Evolutionary conservation across 1,140 invertebrate genomes (phyloP), one percentile per base, ranked within the genome.

Genomic region (Bombyx mandarina): DNA sequence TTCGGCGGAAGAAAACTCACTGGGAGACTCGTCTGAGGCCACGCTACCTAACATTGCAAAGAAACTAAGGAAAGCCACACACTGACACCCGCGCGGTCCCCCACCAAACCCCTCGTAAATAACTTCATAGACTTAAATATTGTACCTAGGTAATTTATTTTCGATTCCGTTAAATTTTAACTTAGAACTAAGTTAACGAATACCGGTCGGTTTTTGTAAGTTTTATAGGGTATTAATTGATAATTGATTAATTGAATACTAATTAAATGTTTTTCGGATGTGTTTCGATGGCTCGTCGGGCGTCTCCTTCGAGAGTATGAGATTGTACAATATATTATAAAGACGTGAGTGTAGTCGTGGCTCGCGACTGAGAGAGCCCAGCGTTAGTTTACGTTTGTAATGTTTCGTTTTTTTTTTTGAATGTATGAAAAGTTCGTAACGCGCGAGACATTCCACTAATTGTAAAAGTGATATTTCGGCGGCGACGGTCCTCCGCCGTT

Each of bases 71-170:
- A 82, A 86, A 66, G 75, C 77, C 71, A 79, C 82, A 45, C 88
- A 88, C 86, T 88, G 88, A 88, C 88, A 74, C 67, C 58, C 26
- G 50, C 69, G 73, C 81, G 69, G 12, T 18, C 75, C 57, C 71
- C 71, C 77, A 69, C 78, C 75, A 71, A 71, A 61, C 70, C 26
- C 75, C 79, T 65, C 77, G 75, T 71, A 82, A 77, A 80, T 83
- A 86, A 73, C 79, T 83, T 78, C 75, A 67, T 86, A 87, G 80
- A 83, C 78, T 84, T 79, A 87, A 86, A 87, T 80, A 88, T 87
- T 89, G 88, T 89, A 89, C 86, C 88, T 89, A 89, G 88, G 79
- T 89, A 89, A 89, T 89, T 89, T 89, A 89, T 89, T 89, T 88
- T 86, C 79, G 88, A 88, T 89, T 89, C 86, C 86, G 87, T 82